Evolutionary conservation across 2,797 vertebrate species (phyloP), one percentile per base, ranked within the genome.

Genomic region (Tokudaia muenninki): DNA sequence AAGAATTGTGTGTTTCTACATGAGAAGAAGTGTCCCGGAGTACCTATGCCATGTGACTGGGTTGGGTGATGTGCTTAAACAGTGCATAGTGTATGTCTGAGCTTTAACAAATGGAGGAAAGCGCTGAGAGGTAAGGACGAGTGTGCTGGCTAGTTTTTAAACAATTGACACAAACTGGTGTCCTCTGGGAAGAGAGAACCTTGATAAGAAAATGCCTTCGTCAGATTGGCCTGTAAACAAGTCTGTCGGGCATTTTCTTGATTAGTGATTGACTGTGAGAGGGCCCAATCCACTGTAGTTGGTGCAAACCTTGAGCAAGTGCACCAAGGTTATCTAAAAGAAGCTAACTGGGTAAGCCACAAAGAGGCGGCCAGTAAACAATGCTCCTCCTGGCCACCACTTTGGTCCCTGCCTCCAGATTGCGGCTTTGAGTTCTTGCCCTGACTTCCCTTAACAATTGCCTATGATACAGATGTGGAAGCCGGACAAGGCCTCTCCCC

Each of bases 101-200:
- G 3, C 44, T 83, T 37, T 72, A 21, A 41, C 3, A 44, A 65
- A 29, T 0, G 37, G 10, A n/a, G 22, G 63, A 74, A 29, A 50
- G 97, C 91, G 86, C 95, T 86, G 94, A 97, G 98, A 97, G 91
- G 75, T 61, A 96, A 83, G 74, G 70, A 72, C 34, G 12, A 29
- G 19, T 12, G 6, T 50, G 19, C 19, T 67, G 63, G 31, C 67
- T 67, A 50, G 29, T 22, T 67, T 12, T 50, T 67, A 22, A 7
- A 44, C 83, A 67, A 50, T 86, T 67, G 44, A n/a, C 31, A 67
- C 63, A 86, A 50, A 50, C 63, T n/a, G 29, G 44, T 50, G 61
- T 67, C 12, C n/a, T 67, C 19, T 86, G 63, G 19, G 11, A 86
- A 86, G 61, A 86, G 7, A 19, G 31, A 14, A 24, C 3, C 19